phyloP scores from a whole-genome alignment of 1,140 invertebrate species.

The Musca vetustissima region DNA sequence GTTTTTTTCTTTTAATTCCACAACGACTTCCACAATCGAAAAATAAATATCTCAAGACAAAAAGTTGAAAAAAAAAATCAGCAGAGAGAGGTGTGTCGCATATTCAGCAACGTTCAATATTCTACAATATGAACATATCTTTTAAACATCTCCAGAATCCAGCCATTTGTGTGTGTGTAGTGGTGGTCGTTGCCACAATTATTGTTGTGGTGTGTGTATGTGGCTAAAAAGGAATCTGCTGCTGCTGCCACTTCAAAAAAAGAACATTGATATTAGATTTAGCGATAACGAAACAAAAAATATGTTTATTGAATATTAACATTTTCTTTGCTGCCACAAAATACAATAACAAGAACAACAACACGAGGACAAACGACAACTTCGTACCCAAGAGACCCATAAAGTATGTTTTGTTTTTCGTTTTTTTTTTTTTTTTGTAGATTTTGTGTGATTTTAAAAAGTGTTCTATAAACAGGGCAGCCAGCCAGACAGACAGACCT shows the following conservation, averaged over 20 bases:
- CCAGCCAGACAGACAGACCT: no score
- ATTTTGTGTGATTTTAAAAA: background rate
- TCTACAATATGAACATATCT: background rate
- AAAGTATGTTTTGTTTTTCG: background rate
- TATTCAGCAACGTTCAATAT: background rate
- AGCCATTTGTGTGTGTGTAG: no score
- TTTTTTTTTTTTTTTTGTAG: background rate
- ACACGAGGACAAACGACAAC: no score
- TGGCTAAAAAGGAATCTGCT: slow-evolving; percentile 11
- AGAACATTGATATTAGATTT: slow-evolving; percentile 15
- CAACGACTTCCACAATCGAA: background rate
- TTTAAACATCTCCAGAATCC: background rate
- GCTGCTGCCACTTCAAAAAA: background rate
- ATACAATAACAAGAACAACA: no score
- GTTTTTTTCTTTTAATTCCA: background rate
- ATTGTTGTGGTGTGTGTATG: no score
- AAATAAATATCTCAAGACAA: background rate
- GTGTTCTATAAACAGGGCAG: background rate
- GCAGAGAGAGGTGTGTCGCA: slow-evolving; percentile 12
- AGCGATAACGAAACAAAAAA: slow-evolving; percentile 7
- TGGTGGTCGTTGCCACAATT: no score
- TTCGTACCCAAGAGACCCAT: background rate
- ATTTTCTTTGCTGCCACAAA: background rate
- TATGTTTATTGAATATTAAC: slow-evolving; percentile 24
- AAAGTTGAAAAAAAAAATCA: background rate